Percentiles rank a stretch among this genome's conserved stretches.
phyloP scores from a whole-genome alignment of 1,140 invertebrate species.

The Drosophila parvula region DNA sequence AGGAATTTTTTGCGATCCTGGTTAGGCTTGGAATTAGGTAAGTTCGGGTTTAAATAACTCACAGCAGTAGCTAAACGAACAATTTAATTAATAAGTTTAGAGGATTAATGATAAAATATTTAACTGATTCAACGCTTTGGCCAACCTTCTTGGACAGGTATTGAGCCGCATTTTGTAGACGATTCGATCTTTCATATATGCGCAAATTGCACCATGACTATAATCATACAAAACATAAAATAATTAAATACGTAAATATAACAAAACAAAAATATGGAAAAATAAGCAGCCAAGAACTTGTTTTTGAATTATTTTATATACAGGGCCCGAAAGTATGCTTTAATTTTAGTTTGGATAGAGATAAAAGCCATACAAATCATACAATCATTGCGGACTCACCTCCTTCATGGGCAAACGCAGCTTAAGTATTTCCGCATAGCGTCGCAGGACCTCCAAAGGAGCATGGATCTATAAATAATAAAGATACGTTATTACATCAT shows the following conservation, averaged over 20 bases:
- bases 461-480: conserved; percentile 90
- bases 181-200: conserved; percentile 69
- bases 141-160: conserved; percentile 81
- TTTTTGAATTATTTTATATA: background rate
- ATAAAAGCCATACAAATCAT: background rate
- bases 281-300: background rate
- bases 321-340: conserved; percentile 33
- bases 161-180: conserved; percentile 74
- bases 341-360: background rate
- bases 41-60: conserved; percentile 20
- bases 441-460: conserved; percentile 91
- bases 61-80: conserved; percentile 22
- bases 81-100: conserved; percentile 26
- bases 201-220: conserved; percentile 71
- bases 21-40: conserved; percentile 33
- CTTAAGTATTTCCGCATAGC: conserved; percentile 97
- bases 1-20: conserved; percentile 1
- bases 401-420: conserved; percentile 97
- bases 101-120: conserved; percentile 48
- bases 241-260: conserved; percentile 29
- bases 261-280: background rate
- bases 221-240: conserved; percentile 55
- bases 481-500: background rate
- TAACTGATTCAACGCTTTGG: conserved; percentile 57
- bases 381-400: conserved; percentile 81